These are phyloP conservation scores for Mobula hypostoma DNA, from an alignment of 2,113 vertebrate species.

Conservation along the genomic window DNA sequence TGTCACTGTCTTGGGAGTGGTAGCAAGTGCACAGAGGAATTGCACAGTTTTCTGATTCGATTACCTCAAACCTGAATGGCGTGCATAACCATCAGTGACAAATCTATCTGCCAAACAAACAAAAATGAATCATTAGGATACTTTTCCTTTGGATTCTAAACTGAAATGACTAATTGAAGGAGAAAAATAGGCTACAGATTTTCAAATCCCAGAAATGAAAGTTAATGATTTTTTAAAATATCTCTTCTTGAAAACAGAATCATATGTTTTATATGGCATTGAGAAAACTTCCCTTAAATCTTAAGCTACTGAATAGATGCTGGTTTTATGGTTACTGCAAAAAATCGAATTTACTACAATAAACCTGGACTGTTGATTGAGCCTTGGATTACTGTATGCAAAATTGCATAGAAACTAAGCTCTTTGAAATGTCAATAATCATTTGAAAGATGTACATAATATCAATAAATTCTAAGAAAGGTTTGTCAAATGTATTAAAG, in stretches of 20 bases:
- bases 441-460: background rate
- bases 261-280: background rate
- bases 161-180: conserved; percentile 1
- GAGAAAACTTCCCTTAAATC: background rate
- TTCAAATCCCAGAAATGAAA: background rate
- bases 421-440: background rate
- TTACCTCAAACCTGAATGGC: conserved; percentile 12
- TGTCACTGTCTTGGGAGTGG: background rate
- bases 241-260: background rate
- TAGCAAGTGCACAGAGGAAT: conserved; percentile 4
- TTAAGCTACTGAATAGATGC: background rate
- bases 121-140: conserved; percentile 29
- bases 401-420: background rate
- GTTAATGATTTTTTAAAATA: background rate
- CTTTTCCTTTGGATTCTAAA: background rate
- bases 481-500: conserved; percentile 19
- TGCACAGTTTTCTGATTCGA: background rate
- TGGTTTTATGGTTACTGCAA: background rate
- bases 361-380: background rate
- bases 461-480: background rate
- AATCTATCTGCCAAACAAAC: conserved; percentile 31
- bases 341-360: background rate
- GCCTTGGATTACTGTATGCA: background rate
- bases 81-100: background rate
- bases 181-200: background rate